phyloP scores from a whole-genome alignment of 2,113 vertebrate species.

The Conger conger region DNA sequence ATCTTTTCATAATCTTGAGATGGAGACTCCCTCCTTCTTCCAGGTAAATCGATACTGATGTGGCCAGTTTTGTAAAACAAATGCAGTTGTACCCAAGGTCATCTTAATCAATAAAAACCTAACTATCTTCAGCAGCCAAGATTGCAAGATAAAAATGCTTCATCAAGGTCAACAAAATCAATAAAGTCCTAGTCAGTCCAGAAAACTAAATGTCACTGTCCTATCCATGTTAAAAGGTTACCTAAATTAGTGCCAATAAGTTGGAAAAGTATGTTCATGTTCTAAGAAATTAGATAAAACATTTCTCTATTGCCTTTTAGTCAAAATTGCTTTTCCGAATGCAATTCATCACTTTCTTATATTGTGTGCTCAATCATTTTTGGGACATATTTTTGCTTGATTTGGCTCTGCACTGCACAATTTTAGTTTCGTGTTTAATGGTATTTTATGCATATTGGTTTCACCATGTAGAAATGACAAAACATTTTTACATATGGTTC shows the following conservation, averaged over 20 bases:
- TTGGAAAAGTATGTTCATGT: neutral
- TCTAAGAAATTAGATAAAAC: neutral
- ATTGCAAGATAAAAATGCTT: conserved; percentile 19
- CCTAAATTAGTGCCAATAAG: neutral
- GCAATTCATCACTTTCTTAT: too few relatives aligned
- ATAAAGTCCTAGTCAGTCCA: conserved; percentile 14
- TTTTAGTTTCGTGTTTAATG: too few relatives aligned
- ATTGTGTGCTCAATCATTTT: too few relatives aligned
- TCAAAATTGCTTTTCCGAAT: neutral
- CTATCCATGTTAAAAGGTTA: conserved; percentile 7
- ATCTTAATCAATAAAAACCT: conserved; percentile 13
- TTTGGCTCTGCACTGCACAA: too few relatives aligned
- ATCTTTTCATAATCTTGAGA: conserved; percentile 3
- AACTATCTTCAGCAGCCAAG: neutral
- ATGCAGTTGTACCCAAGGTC: conserved; percentile 12
- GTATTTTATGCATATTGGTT: too few relatives aligned
- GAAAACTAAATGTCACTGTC: conserved; percentile 1
- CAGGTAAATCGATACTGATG: neutral
- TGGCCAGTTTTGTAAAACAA: conserved; percentile 16
- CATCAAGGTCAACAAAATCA: conserved; percentile 24
- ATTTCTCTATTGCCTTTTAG: neutral
- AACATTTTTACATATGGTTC: too few relatives aligned
- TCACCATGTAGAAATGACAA: too few relatives aligned
- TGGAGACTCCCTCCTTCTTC: conserved; percentile 3
- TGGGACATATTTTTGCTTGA: neutral